phyloP scores from a whole-genome alignment of 1,140 invertebrate genomes.

The Thaumetopoea pityocampa region DNA sequence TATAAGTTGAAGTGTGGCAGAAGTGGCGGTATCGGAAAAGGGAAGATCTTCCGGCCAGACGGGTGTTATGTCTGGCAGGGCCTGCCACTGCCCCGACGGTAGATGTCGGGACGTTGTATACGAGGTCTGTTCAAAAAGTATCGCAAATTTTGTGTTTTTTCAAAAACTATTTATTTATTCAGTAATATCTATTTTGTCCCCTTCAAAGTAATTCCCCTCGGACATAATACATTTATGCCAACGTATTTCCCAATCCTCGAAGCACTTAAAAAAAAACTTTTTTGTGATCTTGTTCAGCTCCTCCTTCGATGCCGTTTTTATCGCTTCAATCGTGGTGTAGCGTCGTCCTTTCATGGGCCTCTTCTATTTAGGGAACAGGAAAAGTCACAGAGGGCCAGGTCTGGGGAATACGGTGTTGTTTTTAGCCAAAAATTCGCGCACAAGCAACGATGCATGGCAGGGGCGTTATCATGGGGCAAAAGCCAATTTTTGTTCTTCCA shows the following conservation, averaged over 20 bases:
- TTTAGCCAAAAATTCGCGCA: constrained; percentile 18
- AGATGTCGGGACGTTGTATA: no score
- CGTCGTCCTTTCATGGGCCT: constrained; percentile 18
- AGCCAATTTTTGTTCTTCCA: constrained; percentile 14
- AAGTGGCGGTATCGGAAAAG: no score
- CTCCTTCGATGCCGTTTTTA: constrained; percentile 19
- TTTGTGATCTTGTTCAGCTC: constrained; percentile 23
- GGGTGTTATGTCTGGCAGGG: no score
- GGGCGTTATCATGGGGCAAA: constrained; percentile 7
- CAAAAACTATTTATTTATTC: constrained; percentile 1
- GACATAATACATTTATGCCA: constrained; percentile 24
- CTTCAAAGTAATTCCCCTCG: constrained; percentile 22
- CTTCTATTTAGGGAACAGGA: constrained; percentile 20
- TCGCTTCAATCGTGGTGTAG: constrained; percentile 22
- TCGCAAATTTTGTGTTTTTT: constrained; percentile 1
- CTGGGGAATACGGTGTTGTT: constrained; percentile 19
- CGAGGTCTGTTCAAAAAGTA: background rate
- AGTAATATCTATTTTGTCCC: constrained; percentile 19
- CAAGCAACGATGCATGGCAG: constrained; percentile 8
- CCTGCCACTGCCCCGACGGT: no score
- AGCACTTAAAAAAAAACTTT: constrained; percentile 18
- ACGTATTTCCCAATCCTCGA: constrained; percentile 19
- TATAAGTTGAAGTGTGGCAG: no score
- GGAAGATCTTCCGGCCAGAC: no score
- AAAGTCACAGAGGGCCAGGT: constrained; percentile 18